Evolutionary conservation across 2,888 invertebrate species (phyloP), one percentile per base, ranked within the genome.

Genomic region (Germaria angustata): DNA sequence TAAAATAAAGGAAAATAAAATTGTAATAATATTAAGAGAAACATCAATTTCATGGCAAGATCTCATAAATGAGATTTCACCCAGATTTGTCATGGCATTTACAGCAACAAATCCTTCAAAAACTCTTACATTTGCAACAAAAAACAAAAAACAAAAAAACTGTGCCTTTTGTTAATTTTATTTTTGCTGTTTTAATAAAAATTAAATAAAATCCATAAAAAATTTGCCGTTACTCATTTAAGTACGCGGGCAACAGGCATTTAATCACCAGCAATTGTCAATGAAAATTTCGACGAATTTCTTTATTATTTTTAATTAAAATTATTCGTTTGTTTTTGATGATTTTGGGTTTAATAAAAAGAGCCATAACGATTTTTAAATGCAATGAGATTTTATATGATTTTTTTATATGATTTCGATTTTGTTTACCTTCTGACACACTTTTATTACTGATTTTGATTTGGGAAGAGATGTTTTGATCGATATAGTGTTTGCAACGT

Each of bases 41-140:
- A 61, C 68, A 61, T 69, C 51, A 61, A 44, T 51, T 69, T 34
- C 61, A 77, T 32, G 34, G 68, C 61, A 6, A 76, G 66, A 76
- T 76, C 39, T 32, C 66, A 44, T 59, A n/a, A n/a, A 15, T 59
- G 22, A 77, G 79, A 82, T 82, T 82, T 82, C 82, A 75, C 82
- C 79, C 44, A 71, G 66, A 76, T 66, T 79, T 79, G 82, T 69
- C 69, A 81, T 65, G 44, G 4, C 9, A 34, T 34, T 46, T 22
- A 9, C 13, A 53, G 24, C 57, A 17, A 53, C 41, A 76, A 80
- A 80, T 75, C 80, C 80, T 75, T 71, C 61, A 69, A 39, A 65
- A 66, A 17, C n/a, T 17, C 11, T 20, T 13, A 15, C 34, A 22
- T n/a, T n/a, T n/a, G 13, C 34, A 28, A 15, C 22, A 5, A 49